Evolutionary conservation across 2,797 vertebrate species (phyloP).

Genomic region (Micromesistius poutassou): DNA sequence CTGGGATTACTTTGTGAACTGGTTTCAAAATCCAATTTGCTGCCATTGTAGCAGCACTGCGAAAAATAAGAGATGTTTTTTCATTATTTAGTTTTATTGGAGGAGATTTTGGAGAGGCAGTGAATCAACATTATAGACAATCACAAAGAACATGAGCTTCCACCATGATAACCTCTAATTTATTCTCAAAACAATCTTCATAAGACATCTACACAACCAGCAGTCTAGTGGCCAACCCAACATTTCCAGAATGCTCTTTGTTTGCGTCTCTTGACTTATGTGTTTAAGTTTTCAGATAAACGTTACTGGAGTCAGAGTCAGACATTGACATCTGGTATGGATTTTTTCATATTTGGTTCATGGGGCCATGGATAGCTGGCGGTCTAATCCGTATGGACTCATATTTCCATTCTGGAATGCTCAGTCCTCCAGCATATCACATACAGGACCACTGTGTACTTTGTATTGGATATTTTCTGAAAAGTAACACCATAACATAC

Average conservation of each 20-base stretch:
- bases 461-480: neutral
- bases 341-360: constrained; percentile 37
- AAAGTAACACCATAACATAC: neutral
- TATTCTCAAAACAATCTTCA: constrained; percentile 5
- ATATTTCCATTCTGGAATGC: constrained; percentile 50
- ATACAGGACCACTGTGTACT: neutral
- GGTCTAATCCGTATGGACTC: constrained; percentile 54
- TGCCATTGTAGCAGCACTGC: constrained; percentile 32
- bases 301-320: constrained; percentile 39
- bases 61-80: constrained; percentile 23
- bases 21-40: constrained; percentile 37
- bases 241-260: neutral
- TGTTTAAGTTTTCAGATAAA: constrained; percentile 7
- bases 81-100: constrained; percentile 22
- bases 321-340: constrained; percentile 45
- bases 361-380: constrained; percentile 55
- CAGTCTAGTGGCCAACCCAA: neutral
- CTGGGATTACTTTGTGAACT: constrained; percentile 23
- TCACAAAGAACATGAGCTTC: neutral
- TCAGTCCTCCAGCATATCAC: constrained; percentile 16
- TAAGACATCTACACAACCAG: neutral
- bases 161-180: constrained; percentile 19
- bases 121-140: constrained; percentile 1
- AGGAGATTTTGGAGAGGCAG: constrained; percentile 10
- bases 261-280: neutral